Conservation (phyloP, 30 jellyfish, hydroid and myxozoan species). For the Aurelia aurita region DNA sequence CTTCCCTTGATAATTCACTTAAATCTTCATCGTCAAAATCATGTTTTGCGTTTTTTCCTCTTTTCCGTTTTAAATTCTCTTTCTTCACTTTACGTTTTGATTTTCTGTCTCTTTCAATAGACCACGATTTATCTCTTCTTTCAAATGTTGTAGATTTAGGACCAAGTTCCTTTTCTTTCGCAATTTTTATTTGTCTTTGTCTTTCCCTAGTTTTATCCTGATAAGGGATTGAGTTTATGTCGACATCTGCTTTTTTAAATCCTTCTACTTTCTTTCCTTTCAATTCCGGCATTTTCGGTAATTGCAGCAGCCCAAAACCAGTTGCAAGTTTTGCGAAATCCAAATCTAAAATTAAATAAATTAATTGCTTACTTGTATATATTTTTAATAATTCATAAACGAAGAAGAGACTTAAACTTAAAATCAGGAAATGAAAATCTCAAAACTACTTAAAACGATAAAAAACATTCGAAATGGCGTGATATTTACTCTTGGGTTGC, state of each 20-base stretch:
- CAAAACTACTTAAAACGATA: too few relatives aligned
- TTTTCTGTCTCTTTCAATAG: constrained; percentile 55
- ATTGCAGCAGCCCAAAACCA: constrained; percentile 91
- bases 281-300: constrained; percentile 99
- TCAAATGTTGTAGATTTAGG: background rate
- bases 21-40: constrained; percentile 78
- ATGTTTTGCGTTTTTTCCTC: constrained; percentile 34
- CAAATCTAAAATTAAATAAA: constrained; percentile 59
- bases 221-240: constrained; percentile 63
- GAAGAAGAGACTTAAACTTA: too few relatives aligned
- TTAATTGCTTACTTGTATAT: background rate
- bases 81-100: constrained; percentile 56
- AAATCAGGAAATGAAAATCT: too few relatives aligned
- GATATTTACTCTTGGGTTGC: too few relatives aligned
- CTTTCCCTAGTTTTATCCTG: constrained; percentile 81
- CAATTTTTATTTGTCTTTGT: constrained; percentile 58
- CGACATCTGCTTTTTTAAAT: constrained; percentile 59
- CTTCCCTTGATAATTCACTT: constrained; percentile 83
- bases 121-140: constrained; percentile 57
- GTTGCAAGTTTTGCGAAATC: constrained; percentile 84
- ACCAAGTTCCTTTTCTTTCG: constrained; percentile 39
- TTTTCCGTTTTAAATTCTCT: constrained; percentile 64
- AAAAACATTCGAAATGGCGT: too few relatives aligned
- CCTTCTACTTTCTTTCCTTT: constrained; percentile 56
- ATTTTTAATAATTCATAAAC: too few relatives aligned